phyloP scores from a whole-genome alignment of 2,797 vertebrate species.

The Hydrophis major region DNA sequence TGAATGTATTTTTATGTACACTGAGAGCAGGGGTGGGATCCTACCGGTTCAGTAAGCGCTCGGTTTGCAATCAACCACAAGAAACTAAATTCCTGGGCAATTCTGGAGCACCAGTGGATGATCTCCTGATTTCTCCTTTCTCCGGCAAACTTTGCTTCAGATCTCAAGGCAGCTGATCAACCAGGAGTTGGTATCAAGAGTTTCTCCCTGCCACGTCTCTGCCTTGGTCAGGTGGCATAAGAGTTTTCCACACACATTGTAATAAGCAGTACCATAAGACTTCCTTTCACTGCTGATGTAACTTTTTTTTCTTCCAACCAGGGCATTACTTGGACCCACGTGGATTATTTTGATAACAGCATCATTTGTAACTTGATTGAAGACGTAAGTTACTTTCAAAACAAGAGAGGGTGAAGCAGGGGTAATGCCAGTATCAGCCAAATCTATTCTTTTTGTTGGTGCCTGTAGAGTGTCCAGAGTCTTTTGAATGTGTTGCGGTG shows the following conservation, averaged over 20 bases:
- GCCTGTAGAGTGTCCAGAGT: no score
- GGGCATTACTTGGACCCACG: conserved; percentile 73
- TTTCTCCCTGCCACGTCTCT: not conserved
- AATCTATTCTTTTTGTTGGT: not conserved
- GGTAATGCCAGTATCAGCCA: not conserved
- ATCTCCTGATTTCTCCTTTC: not conserved
- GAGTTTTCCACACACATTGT: not conserved
- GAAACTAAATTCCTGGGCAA: not conserved
- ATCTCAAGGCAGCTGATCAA: not conserved
- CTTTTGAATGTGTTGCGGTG: not conserved
- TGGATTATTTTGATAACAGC: conserved; percentile 76
- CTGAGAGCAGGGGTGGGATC: no score
- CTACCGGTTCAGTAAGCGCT: no score
- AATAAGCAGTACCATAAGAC: not conserved
- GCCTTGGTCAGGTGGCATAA: not conserved
- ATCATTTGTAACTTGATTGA: conserved; percentile 79
- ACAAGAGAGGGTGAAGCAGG: not conserved
- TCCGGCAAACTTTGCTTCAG: not conserved
- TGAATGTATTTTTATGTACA: no score
- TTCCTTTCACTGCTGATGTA: not conserved
- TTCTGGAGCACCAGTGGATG: not conserved
- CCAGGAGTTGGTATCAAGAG: not conserved
- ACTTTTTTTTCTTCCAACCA: conserved; percentile 32
- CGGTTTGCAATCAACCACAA: not conserved
- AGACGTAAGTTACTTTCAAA: conserved; percentile 64